These are phyloP conservation scores for Amphibalanus amphitrite DNA, from an alignment of 1,140 invertebrate genomes.

Conservation along the genomic window DNA sequence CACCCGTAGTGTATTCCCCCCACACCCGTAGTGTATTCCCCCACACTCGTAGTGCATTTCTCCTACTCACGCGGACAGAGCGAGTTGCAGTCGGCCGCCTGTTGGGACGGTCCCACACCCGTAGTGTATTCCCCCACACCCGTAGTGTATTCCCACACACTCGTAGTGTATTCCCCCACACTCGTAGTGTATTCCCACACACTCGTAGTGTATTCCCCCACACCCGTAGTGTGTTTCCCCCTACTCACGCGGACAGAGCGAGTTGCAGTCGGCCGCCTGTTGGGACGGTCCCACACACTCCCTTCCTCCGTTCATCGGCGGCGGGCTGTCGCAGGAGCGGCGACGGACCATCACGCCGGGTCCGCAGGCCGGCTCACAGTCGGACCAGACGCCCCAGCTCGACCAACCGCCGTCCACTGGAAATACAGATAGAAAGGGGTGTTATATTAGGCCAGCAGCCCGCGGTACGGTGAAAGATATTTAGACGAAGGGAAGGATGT, in stretches of 20 bases:
- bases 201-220: too few species aligned
- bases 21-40: too few species aligned
- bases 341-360: background rate
- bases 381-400: background rate
- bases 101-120: background rate
- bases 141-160: too few species aligned
- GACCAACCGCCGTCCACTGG: constrained; percentile 4
- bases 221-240: too few species aligned
- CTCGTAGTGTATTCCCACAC: too few species aligned
- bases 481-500: background rate
- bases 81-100: background rate
- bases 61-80: background rate
- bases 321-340: background rate
- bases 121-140: too few species aligned
- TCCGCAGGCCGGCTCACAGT: background rate
- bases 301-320: background rate
- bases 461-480: background rate
- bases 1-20: too few species aligned
- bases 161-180: too few species aligned
- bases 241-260: background rate
- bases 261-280: background rate
- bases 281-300: background rate
- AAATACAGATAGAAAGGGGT: background rate
- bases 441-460: too few species aligned
- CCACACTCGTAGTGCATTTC: too few species aligned